phyloP scores from a whole-genome alignment of 2,888 invertebrate species.

The Amorpha juglandis region DNA sequence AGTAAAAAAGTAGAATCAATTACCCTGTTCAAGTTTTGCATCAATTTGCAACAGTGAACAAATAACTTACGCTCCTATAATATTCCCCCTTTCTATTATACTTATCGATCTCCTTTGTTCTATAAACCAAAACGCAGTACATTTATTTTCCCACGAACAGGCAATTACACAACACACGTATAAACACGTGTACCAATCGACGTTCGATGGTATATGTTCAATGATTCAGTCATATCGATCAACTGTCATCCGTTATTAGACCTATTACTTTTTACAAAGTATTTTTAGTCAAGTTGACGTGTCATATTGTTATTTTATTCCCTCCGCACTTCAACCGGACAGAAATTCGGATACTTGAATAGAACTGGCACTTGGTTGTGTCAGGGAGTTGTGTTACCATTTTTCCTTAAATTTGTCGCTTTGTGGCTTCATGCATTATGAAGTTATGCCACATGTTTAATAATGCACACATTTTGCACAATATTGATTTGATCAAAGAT shows the following conservation, averaged over 20 bases:
- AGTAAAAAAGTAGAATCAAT: too few species aligned
- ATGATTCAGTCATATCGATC: conserved; percentile 56
- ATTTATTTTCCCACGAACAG: conserved; percentile 1
- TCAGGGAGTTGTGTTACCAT: too few species aligned
- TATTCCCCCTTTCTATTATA: too few species aligned
- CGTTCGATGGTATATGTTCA: conserved; percentile 31
- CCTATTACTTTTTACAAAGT: background rate
- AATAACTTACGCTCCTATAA: too few species aligned
- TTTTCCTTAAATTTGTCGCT: background rate
- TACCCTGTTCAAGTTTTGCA: too few species aligned
- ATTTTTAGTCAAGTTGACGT: background rate
- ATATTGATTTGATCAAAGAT: too few species aligned
- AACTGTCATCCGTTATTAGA: conserved; percentile 20
- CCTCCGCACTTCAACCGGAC: background rate
- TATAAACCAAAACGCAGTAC: background rate
- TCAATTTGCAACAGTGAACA: too few species aligned
- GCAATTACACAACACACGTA: background rate
- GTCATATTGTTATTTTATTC: background rate
- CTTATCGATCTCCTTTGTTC: background rate
- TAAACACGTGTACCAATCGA: conserved; percentile 18
- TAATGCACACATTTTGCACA: too few species aligned
- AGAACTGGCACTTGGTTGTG: background rate
- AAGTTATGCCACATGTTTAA: too few species aligned
- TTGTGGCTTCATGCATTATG: background rate
- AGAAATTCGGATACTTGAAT: background rate